Conservation (phyloP, 2,888 invertebrate genomes). For the Smittia sp. region DNA sequence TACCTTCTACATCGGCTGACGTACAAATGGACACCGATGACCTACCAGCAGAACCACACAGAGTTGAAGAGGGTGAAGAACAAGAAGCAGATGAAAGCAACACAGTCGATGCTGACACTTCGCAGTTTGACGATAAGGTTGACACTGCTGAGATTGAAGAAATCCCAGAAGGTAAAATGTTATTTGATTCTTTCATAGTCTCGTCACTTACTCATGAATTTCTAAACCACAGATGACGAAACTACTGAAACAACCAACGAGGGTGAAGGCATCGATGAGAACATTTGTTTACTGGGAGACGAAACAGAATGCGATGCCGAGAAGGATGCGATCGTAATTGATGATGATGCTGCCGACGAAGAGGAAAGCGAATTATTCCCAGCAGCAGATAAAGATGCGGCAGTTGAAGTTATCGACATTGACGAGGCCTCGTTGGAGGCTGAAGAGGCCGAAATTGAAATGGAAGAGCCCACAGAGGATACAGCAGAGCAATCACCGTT, state of each 20-base stretch:
- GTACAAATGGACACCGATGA: slow-evolving; percentile 29
- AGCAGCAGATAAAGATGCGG: no score
- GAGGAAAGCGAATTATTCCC: slow-evolving; percentile 41
- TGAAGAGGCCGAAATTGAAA: slow-evolving; percentile 43
- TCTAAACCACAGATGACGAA: neutral
- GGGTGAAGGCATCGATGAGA: slow-evolving; percentile 62
- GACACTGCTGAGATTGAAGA: neutral
- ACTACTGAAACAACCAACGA: slow-evolving; percentile 43
- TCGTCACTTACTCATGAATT: no score
- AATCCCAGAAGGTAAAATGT: neutral
- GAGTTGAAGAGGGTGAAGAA: neutral
- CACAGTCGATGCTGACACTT: neutral
- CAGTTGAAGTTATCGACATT: slow-evolving; percentile 32
- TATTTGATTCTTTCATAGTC: neutral
- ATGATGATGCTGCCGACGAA: slow-evolving; percentile 50
- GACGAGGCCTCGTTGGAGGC: slow-evolving; percentile 41
- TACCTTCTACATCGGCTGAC: slow-evolving; percentile 20
- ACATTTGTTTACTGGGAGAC: slow-evolving; percentile 67
- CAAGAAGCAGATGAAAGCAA: neutral
- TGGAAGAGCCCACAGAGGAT: slow-evolving; percentile 54
- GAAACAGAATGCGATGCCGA: slow-evolving; percentile 68
- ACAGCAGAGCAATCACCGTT: slow-evolving; percentile 51
- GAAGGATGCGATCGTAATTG: slow-evolving; percentile 57
- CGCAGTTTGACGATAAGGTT: neutral
- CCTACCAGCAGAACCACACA: slow-evolving; percentile 9